Evolutionary conservation across 2,888 invertebrate genomes (phyloP), one percentile per base, ranked within the genome.

Genomic region (Thecocarcelia acutangulata): DNA sequence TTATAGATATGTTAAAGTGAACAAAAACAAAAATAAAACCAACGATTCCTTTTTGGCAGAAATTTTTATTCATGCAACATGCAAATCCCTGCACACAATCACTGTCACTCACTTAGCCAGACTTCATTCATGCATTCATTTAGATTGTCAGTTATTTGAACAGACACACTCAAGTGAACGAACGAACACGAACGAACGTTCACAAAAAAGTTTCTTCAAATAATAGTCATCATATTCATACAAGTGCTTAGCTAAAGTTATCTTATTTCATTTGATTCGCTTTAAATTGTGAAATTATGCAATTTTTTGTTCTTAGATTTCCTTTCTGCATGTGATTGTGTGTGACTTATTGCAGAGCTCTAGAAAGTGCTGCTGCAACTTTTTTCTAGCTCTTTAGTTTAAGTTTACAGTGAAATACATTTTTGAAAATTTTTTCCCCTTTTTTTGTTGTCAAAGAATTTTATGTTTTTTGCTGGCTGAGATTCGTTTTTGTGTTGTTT

Each of bases 231-330:
- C 52, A 17, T 37, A 15, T 69, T 48, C 40, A 19, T 40, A 40
- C 33, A 48, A 61, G 52, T 33, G 19, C 58, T 70, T 40, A 52
- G 69, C 46, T 33, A 46, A 72, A 72, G n/a, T 66, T 52, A 72
- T 78, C 28, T 50, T 37, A 54, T 69, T 37, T 44, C 28, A 61
- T 69, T 44, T 74, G 56, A 69, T 69, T 74, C 64, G 58, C 52
- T 82, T 66, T 52, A 78, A 75, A 72, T 56, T 78, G 54, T 28
- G 75, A 66, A 78, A 74, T 78, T 74, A 74, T 82, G 82, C 78
- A 74, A 70, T 70, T 69, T 70, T 76, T 52, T 50, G 46, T 80
- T n/a, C 24, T 52, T 42, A 37, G 48, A 12, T 28, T 48, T 40
- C 46, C 17, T 56, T 58, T 50, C 33, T 8, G 33, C 33, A 33